A percentile compares a stretch with the other conserved stretches of the same genome.
Evolutionary conservation across 2,797 vertebrate genomes (phyloP).

Genomic region (Poeciliopsis presidionis): DNA sequence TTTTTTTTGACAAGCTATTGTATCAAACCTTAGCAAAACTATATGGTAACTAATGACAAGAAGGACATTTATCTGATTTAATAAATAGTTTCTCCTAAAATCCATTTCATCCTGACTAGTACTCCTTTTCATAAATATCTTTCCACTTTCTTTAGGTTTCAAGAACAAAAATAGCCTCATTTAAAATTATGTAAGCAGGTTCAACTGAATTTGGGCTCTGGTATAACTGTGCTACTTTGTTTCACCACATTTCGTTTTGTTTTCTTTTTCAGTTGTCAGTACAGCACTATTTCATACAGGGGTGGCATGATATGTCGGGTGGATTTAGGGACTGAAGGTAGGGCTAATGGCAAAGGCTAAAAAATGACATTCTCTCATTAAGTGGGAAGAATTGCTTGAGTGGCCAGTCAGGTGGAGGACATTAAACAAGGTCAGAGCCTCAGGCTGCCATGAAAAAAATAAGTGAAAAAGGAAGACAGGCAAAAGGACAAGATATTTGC

Average conservation of each 20-base stretch:
- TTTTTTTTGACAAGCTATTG: not conserved
- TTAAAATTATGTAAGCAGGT: not conserved
- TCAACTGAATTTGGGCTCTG: not conserved
- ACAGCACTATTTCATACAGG: conserved; percentile 13
- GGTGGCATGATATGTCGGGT: conserved; percentile 37
- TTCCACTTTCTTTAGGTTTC: not conserved
- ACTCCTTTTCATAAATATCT: not conserved
- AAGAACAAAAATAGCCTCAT: not conserved
- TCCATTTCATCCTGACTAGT: not conserved
- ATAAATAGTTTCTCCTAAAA: not conserved
- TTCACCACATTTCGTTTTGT: not conserved
- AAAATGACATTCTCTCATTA: conserved; percentile 63
- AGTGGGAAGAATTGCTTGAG: conserved; percentile 55
- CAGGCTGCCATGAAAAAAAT: conserved; percentile 40
- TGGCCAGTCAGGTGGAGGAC: conserved; percentile 60
- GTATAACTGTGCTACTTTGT: not conserved
- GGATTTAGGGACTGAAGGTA: conserved; percentile 17
- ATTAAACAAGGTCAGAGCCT: conserved; percentile 65
- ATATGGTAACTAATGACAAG: not conserved
- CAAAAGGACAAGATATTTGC: conserved; percentile 41
- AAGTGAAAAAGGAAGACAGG: conserved; percentile 48
- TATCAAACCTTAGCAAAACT: not conserved
- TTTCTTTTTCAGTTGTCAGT: not conserved
- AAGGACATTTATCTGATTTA: not conserved
- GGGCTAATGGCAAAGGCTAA: conserved; percentile 54